phyloP scores from a whole-genome alignment of 1,140 invertebrate species.

The Holotrichia oblita region DNA sequence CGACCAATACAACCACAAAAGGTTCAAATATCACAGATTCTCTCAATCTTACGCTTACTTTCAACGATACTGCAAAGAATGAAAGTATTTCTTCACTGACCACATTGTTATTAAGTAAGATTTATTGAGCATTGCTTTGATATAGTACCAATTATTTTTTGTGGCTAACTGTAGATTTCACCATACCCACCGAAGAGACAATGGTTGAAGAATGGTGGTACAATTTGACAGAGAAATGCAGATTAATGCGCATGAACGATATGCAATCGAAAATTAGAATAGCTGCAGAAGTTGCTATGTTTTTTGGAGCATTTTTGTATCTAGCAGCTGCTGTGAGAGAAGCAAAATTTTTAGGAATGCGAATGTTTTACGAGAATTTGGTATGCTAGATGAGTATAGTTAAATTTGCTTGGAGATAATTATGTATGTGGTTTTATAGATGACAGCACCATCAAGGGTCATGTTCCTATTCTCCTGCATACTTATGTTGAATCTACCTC shows the following conservation, averaged over 20 bases:
- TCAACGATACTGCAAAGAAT: constrained; percentile 33
- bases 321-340: constrained; percentile 83
- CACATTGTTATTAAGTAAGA: not conserved
- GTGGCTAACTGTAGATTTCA: not conserved
- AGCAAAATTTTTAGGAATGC: constrained; percentile 82
- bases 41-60: constrained; percentile 31
- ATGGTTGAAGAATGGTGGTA: constrained; percentile 73
- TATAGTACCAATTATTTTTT: not conserved
- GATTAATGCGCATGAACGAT: constrained; percentile 71
- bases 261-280: constrained; percentile 71
- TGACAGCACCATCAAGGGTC: constrained; percentile 87
- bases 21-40: not conserved
- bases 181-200: constrained; percentile 52
- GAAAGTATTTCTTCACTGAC: not conserved
- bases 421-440: constrained; percentile 66
- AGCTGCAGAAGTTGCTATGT: constrained; percentile 74
- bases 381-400: constrained; percentile 65
- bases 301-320: constrained; percentile 81
- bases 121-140: not conserved
- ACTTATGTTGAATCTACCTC: constrained; percentile 84
- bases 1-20: constrained; percentile 23
- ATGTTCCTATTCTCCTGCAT: constrained; percentile 94
- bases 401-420: too few species aligned
- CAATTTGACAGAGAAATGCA: constrained; percentile 73
- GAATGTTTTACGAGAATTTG: constrained; percentile 92